Conservation (phyloP, 2,888 invertebrate species). For the Strigamia maritima region DNA sequence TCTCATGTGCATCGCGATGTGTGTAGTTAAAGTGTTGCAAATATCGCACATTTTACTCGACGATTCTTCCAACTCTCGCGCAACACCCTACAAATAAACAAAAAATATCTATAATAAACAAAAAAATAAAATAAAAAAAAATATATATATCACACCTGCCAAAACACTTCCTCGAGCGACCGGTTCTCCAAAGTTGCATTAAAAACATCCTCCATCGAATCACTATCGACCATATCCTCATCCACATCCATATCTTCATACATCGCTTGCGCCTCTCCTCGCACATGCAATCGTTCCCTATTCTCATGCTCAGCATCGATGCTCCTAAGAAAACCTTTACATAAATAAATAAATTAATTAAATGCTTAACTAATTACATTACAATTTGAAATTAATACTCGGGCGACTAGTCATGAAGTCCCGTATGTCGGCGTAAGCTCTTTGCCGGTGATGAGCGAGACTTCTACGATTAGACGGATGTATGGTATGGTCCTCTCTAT, state of each 20-base stretch:
- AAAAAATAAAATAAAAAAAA: neutral
- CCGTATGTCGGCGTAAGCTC: slow-evolving; percentile 47
- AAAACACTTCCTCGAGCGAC: slow-evolving; percentile 32
- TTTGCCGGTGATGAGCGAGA: slow-evolving; percentile 18
- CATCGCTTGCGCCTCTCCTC: slow-evolving; percentile 51
- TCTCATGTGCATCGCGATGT: slow-evolving; percentile 55
- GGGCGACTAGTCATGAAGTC: slow-evolving; percentile 47
- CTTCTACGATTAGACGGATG: neutral
- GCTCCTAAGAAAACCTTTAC: slow-evolving; percentile 21
- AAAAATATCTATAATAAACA: neutral
- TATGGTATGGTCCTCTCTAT: slow-evolving; percentile 31
- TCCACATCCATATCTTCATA: slow-evolving; percentile 50
- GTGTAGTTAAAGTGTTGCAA: slow-evolving; percentile 54
- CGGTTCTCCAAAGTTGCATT: slow-evolving; percentile 35
- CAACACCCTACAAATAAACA: slow-evolving; percentile 9
- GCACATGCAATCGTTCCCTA: slow-evolving; percentile 53
- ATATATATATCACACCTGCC: slow-evolving; percentile 34
- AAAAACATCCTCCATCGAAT: slow-evolving; percentile 48
- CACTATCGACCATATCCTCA: slow-evolving; percentile 49
- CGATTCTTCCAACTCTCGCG: slow-evolving; percentile 39
- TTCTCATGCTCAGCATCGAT: slow-evolving; percentile 36
- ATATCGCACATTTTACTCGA: slow-evolving; percentile 53
- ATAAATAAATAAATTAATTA: neutral
- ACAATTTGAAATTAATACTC: neutral
- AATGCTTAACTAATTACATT: neutral